phyloP scores from a whole-genome alignment of 2,113 vertebrate genomes.

The Malurus alboscapulatus region DNA sequence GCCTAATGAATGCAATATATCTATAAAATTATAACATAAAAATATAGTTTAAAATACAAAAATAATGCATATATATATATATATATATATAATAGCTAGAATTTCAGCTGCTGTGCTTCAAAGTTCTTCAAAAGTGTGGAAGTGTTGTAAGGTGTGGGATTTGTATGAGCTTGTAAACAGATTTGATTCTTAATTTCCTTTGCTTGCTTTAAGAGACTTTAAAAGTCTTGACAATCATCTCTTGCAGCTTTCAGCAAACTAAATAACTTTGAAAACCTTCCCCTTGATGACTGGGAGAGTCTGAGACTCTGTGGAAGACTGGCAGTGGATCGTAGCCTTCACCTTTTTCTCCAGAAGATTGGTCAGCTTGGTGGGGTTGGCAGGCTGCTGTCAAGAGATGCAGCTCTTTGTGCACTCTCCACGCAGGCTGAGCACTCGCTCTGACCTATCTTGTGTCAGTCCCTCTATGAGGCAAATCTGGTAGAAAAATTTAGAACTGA shows the following conservation, averaged over 20 bases:
- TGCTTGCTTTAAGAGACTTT: background rate
- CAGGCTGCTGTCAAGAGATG: background rate
- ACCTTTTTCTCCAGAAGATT: background rate
- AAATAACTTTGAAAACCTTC: background rate
- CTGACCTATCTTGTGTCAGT: background rate
- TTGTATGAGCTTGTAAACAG: background rate
- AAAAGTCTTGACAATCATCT: background rate
- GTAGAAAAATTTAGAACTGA: background rate
- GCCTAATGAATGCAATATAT: background rate
- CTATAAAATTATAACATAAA: background rate
- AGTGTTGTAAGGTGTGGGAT: background rate
- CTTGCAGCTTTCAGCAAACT: background rate
- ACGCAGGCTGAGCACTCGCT: accelerated
- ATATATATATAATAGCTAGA: background rate
- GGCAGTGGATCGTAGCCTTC: background rate
- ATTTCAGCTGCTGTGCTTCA: background rate
- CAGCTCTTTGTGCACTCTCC: background rate
- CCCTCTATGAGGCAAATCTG: background rate
- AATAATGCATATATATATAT: too few relatives aligned
- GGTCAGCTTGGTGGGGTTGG: background rate
- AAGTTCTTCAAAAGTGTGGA: background rate
- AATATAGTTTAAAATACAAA: background rate
- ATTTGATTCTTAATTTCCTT: background rate
- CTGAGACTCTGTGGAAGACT: background rate
- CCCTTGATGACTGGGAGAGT: background rate